Base-by-base conservation (phyloP, 2,113 vertebrate species). In the Uropsilus gracilis region DNA sequence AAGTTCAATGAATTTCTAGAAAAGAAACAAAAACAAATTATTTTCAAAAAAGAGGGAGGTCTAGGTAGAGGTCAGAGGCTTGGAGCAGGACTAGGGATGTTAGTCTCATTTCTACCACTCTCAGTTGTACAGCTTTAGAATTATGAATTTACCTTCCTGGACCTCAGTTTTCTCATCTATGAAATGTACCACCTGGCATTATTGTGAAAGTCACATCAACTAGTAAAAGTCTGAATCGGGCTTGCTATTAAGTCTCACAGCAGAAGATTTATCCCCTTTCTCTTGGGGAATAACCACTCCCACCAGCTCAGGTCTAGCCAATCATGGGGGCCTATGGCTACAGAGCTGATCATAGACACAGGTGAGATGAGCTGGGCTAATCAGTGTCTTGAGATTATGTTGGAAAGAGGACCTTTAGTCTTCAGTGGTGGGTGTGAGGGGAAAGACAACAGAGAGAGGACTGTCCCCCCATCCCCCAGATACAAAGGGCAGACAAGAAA, bases 1-100 rank as follows among this genome's bases (percentile, higher is more conserved):
- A 98, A 99, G 98, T 92, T 99, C 99, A 1, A 95, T 57, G 91
- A 99, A 99, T 96, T 99, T 99, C 99, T 99, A 61, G 0, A 2
- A 50, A 26, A 90, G 20, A 94, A 80, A 57, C 22, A 89, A 46
- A 46, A 82, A 75, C 24, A 48, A 93, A 44, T 12, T 81, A 39
- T 64, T 24, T 68, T 48, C 66, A 63, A 59, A 55, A 77, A 39
- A 34, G 6, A 42, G 24, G 2, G 9, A 44, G 18, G 10, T 32
- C 28, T 16, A 8, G 0, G 17, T 12, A 66, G 18, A 30, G 20
- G 61, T 34, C 28, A 44, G 32, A 13, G 30, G 50, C 8, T 8
- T 3, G 6, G 10, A 11, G 17, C 5, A 2, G 3, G 16, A 44
- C 34, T 22, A 2, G 39, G 8, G 39, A 8, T 57, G 46, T 34